Conservation (phyloP, 2,888 invertebrate genomes). For the Amphipoea lucens region DNA sequence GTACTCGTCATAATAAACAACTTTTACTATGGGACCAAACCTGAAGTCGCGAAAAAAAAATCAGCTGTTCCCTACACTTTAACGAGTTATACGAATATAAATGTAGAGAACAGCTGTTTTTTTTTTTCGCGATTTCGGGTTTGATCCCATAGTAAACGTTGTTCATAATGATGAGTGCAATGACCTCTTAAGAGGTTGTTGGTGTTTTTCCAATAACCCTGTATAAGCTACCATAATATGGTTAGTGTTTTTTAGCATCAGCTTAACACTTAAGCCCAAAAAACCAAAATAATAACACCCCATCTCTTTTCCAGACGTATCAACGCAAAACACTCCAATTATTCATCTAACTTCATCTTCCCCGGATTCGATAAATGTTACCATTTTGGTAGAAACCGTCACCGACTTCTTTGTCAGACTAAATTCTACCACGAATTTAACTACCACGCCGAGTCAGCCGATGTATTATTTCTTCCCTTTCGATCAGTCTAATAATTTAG, state of each 20-base stretch:
- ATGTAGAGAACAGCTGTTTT: no score
- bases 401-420: conserved; percentile 90
- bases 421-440: conserved; percentile 83
- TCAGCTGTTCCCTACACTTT: no score
- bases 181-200: no score
- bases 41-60: no score
- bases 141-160: no score
- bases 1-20: no score
- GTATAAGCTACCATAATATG: neutral
- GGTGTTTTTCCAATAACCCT: no score
- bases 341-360: conserved; percentile 93
- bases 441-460: conserved; percentile 86
- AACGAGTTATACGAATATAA: no score
- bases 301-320: conserved; percentile 77
- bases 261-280: neutral
- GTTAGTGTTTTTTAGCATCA: neutral
- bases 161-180: no score
- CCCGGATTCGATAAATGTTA: conserved; percentile 88
- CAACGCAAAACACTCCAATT: conserved; percentile 89
- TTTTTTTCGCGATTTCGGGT: no score
- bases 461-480: conserved; percentile 90
- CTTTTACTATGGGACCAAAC: no score
- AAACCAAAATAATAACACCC: conserved; percentile 8
- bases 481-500: conserved; percentile 78
- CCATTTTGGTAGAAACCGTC: conserved; percentile 90